A percentile compares a stretch with the other conserved stretches of the same genome.
Conservation (phyloP, 2,888 invertebrate species). For the Cosmia trapezina region DNA sequence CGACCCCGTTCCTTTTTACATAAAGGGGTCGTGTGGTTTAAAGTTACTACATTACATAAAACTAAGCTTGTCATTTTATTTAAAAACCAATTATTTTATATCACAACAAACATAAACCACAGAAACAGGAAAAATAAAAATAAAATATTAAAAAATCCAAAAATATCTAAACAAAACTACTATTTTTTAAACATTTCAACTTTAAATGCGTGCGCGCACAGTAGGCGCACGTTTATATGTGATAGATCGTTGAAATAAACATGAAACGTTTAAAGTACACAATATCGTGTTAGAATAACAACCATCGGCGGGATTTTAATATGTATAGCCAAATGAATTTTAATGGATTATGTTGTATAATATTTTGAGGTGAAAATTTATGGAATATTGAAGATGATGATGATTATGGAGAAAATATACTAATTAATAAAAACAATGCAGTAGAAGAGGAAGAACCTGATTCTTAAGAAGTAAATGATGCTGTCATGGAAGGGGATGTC, state of each 20-base stretch:
- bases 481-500: background rate
- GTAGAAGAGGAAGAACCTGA: background rate
- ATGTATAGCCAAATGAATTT: conserved; percentile 36
- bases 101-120: conserved; percentile 5
- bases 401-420: background rate
- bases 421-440: background rate
- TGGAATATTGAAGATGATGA: background rate
- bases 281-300: conserved; percentile 59
- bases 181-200: conserved; percentile 71
- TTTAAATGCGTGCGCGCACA: conserved; percentile 60
- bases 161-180: conserved; percentile 46
- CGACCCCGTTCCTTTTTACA: no score
- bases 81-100: conserved; percentile 17
- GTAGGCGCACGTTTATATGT: conserved; percentile 60
- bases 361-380: conserved; percentile 5
- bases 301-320: conserved; percentile 25
- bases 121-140: conserved; percentile 34
- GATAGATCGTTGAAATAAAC: conserved; percentile 70
- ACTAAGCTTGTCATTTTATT: no score
- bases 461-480: background rate
- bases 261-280: conserved; percentile 44
- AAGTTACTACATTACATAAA: no score
- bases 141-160: conserved; percentile 28
- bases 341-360: conserved; percentile 30
- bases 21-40: no score